Evolutionary conservation across 2,888 invertebrate species (phyloP).

Genomic region (Corythucha ciliata): DNA sequence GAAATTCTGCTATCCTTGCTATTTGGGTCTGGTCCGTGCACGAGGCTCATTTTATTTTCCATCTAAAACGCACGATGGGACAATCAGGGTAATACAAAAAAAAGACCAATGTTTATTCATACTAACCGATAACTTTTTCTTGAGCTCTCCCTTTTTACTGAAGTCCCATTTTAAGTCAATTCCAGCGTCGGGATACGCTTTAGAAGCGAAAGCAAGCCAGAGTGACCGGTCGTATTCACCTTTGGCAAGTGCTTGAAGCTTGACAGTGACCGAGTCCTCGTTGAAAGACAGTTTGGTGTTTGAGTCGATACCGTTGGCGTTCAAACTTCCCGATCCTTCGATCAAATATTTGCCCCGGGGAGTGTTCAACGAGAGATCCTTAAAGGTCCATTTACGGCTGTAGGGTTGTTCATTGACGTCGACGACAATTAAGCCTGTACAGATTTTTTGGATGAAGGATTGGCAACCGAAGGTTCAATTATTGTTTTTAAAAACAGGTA

Average conservation of each 20-base stretch:
- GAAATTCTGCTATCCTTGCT: slow-evolving; percentile 49
- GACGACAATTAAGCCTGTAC: slow-evolving; percentile 39
- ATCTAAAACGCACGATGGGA: slow-evolving; percentile 32
- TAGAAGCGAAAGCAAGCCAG: slow-evolving; percentile 44
- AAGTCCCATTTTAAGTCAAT: slow-evolving; percentile 15
- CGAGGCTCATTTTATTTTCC: slow-evolving; percentile 48
- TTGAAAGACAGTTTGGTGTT: slow-evolving; percentile 26
- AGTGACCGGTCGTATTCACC: slow-evolving; percentile 4
- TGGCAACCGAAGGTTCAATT: neutral
- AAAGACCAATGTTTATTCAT: neutral
- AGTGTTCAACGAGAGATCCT: slow-evolving; percentile 47
- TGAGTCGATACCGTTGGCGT: slow-evolving; percentile 34
- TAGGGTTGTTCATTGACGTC: slow-evolving; percentile 42
- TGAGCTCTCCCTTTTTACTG: slow-evolving; percentile 12
- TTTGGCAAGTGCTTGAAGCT: slow-evolving; percentile 9
- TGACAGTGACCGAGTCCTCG: slow-evolving; percentile 25
- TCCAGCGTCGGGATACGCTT: slow-evolving; percentile 51
- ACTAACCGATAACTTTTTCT: slow-evolving; percentile 17
- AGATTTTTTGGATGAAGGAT: slow-evolving; percentile 1
- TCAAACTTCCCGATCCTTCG: slow-evolving; percentile 45
- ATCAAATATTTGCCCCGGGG: slow-evolving; percentile 41
- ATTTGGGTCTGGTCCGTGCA: slow-evolving; percentile 54
- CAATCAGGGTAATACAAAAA: slow-evolving; percentile 1
- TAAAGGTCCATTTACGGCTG: slow-evolving; percentile 48
- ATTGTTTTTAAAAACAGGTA: neutral